Evolutionary conservation across 2,113 vertebrate species (phyloP).

Genomic region (Catharus fuscescens): DNA sequence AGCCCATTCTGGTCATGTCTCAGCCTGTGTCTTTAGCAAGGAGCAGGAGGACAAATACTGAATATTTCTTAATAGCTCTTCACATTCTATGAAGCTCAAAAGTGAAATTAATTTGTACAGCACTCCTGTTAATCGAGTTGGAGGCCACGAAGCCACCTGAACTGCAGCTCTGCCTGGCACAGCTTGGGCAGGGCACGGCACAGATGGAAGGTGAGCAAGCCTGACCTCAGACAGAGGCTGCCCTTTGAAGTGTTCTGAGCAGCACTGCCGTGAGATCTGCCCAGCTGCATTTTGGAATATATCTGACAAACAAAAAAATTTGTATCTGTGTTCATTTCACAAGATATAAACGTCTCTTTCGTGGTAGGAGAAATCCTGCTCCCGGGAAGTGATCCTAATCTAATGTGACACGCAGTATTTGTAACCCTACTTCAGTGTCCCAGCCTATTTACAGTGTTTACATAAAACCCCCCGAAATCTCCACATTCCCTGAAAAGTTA

Average conservation of each 20-base stretch:
- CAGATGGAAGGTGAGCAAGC: not conserved
- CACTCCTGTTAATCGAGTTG: not conserved
- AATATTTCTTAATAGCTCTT: not conserved
- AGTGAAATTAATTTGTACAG: not conserved
- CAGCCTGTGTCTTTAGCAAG: not conserved
- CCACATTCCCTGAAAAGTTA: constrained; percentile 55
- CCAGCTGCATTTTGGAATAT: constrained; percentile 62
- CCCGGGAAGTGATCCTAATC: constrained; percentile 73
- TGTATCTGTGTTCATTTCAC: constrained; percentile 69
- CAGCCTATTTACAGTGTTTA: constrained; percentile 77
- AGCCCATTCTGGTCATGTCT: not conserved
- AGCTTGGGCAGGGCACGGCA: fast-evolving
- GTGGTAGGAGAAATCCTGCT: constrained; percentile 64
- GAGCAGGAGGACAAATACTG: not conserved
- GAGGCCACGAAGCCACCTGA: not conserved
- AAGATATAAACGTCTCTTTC: constrained; percentile 71
- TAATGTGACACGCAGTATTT: constrained; percentile 75
- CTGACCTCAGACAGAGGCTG: constrained; percentile 22
- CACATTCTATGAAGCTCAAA: not conserved
- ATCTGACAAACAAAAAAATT: constrained; percentile 30
- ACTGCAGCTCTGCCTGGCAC: not conserved
- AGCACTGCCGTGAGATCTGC: constrained; percentile 62
- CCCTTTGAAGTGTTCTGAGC: constrained; percentile 25
- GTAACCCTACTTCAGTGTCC: constrained; percentile 70
- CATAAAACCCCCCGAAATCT: constrained; percentile 69